Evolutionary conservation across 2,888 invertebrate species (phyloP), one percentile per base, ranked within the genome.

Genomic region (Epirrhoe alternata): DNA sequence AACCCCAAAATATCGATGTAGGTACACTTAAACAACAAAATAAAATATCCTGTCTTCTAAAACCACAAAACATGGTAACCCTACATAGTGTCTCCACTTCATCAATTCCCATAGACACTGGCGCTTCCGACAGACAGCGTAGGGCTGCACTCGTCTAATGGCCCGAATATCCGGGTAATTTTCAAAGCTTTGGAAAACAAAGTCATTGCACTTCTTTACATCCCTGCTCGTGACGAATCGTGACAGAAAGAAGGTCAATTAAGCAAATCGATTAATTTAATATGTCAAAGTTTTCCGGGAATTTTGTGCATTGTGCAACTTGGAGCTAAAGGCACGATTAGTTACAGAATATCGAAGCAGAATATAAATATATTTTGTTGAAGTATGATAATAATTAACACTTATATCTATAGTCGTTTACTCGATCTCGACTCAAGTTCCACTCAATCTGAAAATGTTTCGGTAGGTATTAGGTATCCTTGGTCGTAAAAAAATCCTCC

Each of bases 81-180:
- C 80, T 76, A 80, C 51, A 38, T 60, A 74, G 73, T 79, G 82
- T 83, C 83, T 61, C 61, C 83, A 83, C 85, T 79, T 86, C 86
- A 86, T 89, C 86, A 85, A 88, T 89, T 85, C 81, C 78, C 78
- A 78, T 80, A 82, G 84, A 84, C 76, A 80, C 45, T 61, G 74
- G 73, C 82, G 82, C 60, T 59, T 85, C 82, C 79, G 81, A 75
- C 78, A 86, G 84, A 84, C 79, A 79, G 81, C 79, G 83, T 84
- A 64, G 60, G 83, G 81, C 63, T 62, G 81, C 85, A 81, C 87
- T 86, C 81, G 72, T 65, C 77, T 88, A 89, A 92, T 90, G 90
- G 86, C 76, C 82, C 78, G 56, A 66, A 75, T 77, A 86, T 91
- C 90, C 90, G 86, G 74, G 30, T 64, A 58, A 31, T 53, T 68